Percentiles rank a stretch among this genome's conserved stretches.
Conservation (phyloP, 2,797 vertebrate genomes). For the Chrosomus eos region DNA sequence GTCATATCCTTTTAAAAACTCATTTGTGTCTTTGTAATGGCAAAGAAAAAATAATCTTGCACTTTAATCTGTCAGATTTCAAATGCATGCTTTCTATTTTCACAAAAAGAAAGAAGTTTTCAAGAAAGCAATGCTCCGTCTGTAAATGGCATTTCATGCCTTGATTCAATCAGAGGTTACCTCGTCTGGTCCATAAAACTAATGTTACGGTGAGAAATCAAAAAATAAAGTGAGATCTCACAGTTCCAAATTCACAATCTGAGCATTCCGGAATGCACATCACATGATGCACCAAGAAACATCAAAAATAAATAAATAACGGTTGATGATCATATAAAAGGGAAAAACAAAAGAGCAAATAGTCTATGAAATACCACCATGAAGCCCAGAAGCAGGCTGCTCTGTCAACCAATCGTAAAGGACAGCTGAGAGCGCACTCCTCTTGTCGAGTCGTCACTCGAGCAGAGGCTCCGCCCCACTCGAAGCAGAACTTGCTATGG, state of each 20-base stretch:
- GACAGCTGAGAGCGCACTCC: slow-evolving; percentile 14
- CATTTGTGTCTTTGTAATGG: slow-evolving; percentile 14
- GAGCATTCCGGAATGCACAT: slow-evolving; percentile 25
- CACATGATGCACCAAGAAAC: slow-evolving; percentile 44
- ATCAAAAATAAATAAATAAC: slow-evolving; percentile 58
- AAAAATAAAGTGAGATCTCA: slow-evolving; percentile 14
- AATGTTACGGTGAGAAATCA: not conserved
- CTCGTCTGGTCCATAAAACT: slow-evolving; percentile 10
- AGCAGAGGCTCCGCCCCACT: slow-evolving; percentile 40
- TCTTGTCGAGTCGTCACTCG: slow-evolving; percentile 37
- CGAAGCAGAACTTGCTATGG: slow-evolving; percentile 37
- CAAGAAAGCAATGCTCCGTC: slow-evolving; percentile 6
- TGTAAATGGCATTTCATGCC: slow-evolving; percentile 37
- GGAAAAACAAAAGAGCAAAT: slow-evolving; percentile 15
- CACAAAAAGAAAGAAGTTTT: slow-evolving; percentile 22
- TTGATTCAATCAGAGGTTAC: slow-evolving; percentile 13
- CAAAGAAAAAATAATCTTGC: slow-evolving; percentile 33
- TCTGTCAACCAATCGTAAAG: slow-evolving; percentile 37
- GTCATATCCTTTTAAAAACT: slow-evolving; percentile 18
- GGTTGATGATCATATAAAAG: slow-evolving; percentile 28
- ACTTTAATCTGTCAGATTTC: slow-evolving; percentile 45
- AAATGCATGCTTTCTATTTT: slow-evolving; percentile 18
- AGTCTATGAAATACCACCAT: slow-evolving; percentile 48
- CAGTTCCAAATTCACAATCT: slow-evolving; percentile 22
- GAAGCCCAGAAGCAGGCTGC: slow-evolving; percentile 13